Percentiles rank a stretch among this genome's conserved stretches.
Evolutionary conservation across 1,140 invertebrate genomes (phyloP).

Genomic region (Pteromalus puparum): DNA sequence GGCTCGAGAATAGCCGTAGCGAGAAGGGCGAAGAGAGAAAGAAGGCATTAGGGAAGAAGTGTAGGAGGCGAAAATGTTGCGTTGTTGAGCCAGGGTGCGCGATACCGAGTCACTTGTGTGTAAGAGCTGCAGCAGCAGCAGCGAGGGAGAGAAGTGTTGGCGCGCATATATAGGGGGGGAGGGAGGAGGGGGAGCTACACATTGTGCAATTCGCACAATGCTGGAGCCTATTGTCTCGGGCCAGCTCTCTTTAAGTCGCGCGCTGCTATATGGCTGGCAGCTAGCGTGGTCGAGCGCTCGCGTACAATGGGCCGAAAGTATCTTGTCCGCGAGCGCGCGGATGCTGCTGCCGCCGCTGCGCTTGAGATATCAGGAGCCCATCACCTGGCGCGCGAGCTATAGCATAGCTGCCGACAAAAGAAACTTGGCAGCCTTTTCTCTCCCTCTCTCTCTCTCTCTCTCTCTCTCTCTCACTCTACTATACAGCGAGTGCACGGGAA

Average conservation of each 20-base stretch:
- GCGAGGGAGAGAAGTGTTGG: not conserved
- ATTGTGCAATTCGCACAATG: conserved; percentile 1
- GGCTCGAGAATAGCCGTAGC: not conserved
- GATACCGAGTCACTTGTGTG: not conserved
- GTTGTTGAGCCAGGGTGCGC: not conserved
- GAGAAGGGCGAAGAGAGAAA: not conserved
- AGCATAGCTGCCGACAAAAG: not conserved
- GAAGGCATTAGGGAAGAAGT: not conserved
- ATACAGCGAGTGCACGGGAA: too few relatives aligned
- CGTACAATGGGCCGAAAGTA: not conserved
- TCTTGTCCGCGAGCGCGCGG: not conserved
- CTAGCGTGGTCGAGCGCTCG: not conserved
- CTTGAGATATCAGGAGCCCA: not conserved
- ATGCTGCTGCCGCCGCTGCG: too few relatives aligned
- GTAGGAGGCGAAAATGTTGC: not conserved
- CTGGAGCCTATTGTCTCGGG: not conserved
- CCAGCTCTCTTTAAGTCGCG: not conserved
- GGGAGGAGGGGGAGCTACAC: not conserved
- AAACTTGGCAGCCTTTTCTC: not conserved
- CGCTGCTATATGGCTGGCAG: not conserved
- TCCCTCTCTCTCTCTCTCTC: too few relatives aligned
- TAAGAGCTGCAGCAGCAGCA: not conserved
- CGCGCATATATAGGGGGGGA: not conserved
- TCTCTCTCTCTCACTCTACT: too few relatives aligned
- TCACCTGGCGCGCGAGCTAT: not conserved